A percentile compares a stretch with the other conserved stretches of the same genome.
phyloP scores from a whole-genome alignment of 2,888 invertebrate genomes.

The Ferrisia virgata region DNA sequence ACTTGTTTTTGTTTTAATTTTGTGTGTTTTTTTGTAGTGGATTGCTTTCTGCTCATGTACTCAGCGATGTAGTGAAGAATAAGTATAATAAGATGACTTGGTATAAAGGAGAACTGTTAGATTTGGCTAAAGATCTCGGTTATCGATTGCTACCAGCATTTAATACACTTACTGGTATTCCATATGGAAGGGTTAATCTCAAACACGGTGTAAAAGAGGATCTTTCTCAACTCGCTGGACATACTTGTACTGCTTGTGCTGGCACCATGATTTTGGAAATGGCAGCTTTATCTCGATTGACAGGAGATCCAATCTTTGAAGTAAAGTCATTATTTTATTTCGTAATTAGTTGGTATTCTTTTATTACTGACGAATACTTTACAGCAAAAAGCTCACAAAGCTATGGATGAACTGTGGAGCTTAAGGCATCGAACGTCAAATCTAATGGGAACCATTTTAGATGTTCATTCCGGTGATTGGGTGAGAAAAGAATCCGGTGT shows the following conservation, averaged over 20 bases:
- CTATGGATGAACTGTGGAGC: slow-evolving; percentile 96
- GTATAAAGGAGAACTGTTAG: slow-evolving; percentile 83
- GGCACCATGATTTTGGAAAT: slow-evolving; percentile 97
- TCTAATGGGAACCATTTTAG: slow-evolving; percentile 94
- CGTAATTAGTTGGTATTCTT: neutral
- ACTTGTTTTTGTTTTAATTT: neutral
- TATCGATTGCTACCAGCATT: slow-evolving; percentile 93
- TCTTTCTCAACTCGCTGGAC: slow-evolving; percentile 70
- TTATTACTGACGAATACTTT: neutral
- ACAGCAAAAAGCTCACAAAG: slow-evolving; percentile 83
- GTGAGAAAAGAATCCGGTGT: slow-evolving; percentile 93
- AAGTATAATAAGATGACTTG: slow-evolving; percentile 56
- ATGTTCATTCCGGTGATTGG: slow-evolving; percentile 98
- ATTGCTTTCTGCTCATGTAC: slow-evolving; percentile 84
- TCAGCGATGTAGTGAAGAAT: slow-evolving; percentile 53
- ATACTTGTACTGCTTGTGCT: slow-evolving; percentile 97
- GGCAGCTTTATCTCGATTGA: slow-evolving; percentile 89
- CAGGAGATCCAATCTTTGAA: slow-evolving; percentile 88
- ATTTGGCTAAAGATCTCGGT: slow-evolving; percentile 89
- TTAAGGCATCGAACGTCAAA: slow-evolving; percentile 86
- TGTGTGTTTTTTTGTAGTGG: slow-evolving; percentile 62
- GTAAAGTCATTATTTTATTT: slow-evolving; percentile 51
- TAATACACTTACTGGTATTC: slow-evolving; percentile 95
- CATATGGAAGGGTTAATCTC: slow-evolving; percentile 90
- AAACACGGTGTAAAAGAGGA: slow-evolving; percentile 76